Base-by-base conservation (phyloP, 2,888 invertebrate genomes). In the Drosophila monieri region DNA sequence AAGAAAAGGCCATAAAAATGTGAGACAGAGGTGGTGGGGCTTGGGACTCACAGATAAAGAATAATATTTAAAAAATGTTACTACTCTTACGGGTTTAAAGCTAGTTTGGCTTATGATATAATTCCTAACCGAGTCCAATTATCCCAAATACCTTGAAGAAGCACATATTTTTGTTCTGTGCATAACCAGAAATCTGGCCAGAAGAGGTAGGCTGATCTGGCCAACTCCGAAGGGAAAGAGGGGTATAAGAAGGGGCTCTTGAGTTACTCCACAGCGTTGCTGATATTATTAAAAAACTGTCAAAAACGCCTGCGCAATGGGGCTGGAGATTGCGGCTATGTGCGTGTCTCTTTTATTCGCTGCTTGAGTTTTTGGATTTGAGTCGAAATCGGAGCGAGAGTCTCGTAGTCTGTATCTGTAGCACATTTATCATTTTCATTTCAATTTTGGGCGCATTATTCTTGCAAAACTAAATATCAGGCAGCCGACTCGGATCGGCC, bases 251-350 rank as follows among this genome's bases (percentile, higher is more conserved):
- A 4, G 60, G 35, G 21, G 9, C 56, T 27, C 47, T 47, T 46
- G 32, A 30, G 10, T 41, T 41, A 55, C 58, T 48, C 62, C 49
- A 49, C 72, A 46, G 67, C 68, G 66, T 54, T 65, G 86, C 84
- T 81, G 81, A 81, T 81, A 88, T 84, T 84, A 84, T 84, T 84
- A 84, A 84, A 84, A 84, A 84, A 84, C 84, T 84, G 84, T 84
- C 84, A 84, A 84, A 81, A 84, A 84, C 84, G 88, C 84, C 88
- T 84, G 88, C 84, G 84, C 81, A 80, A 66, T 69, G 81, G 77
- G 68, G 74, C 77, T 69, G 70, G 60, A 43, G 67, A 64, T 47
- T 61, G 60, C 60, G 60, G 66, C 49, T 53, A 71, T 78, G 81
- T 83, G 83, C 83, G 88, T 80, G 87, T 74, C 68, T 66, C 77